Conservation (phyloP, 1,140 invertebrate species). For the Trigoniulus corallinus region DNA sequence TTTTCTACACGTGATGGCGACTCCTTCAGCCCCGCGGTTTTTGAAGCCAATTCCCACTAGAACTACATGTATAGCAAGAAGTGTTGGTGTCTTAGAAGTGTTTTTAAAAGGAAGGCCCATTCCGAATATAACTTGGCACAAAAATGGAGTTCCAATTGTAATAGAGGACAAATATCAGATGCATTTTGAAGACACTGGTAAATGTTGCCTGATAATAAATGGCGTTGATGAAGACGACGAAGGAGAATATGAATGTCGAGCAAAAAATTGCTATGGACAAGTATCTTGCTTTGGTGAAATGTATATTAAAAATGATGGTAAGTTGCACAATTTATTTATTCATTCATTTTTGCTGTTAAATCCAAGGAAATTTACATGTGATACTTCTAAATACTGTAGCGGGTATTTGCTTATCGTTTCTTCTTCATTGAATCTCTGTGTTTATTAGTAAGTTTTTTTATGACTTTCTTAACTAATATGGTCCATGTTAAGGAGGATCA, state of each 20-base stretch:
- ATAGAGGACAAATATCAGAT: slow-evolving; percentile 12
- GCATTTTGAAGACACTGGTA: slow-evolving; percentile 6
- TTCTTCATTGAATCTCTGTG: too few relatives aligned
- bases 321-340: background rate
- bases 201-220: slow-evolving; percentile 21
- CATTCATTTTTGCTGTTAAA: background rate
- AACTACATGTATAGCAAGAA: slow-evolving; percentile 9
- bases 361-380: too few relatives aligned
- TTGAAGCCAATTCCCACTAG: slow-evolving; percentile 6
- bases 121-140: slow-evolving; percentile 21
- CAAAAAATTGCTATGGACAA: slow-evolving; percentile 31
- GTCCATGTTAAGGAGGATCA: too few relatives aligned
- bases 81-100: slow-evolving; percentile 22
- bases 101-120: slow-evolving; percentile 22
- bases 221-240: slow-evolving; percentile 26
- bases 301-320: background rate
- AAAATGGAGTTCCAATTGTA: slow-evolving; percentile 22
- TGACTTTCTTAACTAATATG: too few relatives aligned
- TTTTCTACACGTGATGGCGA: background rate
- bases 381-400: too few relatives aligned
- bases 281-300: slow-evolving; percentile 26
- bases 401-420: too few relatives aligned
- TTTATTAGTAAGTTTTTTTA: too few relatives aligned
- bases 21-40: slow-evolving; percentile 7
- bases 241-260: slow-evolving; percentile 32